A percentile compares a stretch with the other conserved stretches of the same genome.
These are phyloP conservation scores for Cyprinus carpio DNA, from an alignment of 2,113 vertebrate genomes.

Conservation along the genomic window DNA sequence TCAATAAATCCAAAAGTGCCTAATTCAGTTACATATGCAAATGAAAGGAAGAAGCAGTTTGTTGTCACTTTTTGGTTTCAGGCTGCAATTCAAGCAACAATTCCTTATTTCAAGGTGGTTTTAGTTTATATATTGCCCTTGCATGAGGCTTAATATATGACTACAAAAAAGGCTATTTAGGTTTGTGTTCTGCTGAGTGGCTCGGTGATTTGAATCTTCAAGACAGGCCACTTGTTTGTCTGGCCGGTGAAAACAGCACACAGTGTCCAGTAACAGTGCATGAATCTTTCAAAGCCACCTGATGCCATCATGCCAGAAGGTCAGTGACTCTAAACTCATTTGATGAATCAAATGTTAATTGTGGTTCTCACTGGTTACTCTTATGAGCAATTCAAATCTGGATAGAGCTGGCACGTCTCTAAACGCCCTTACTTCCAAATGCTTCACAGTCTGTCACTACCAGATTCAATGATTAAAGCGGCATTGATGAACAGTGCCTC, in stretches of 20 bases:
- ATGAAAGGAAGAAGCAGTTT: background rate
- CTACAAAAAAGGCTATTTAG: background rate
- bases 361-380: too few relatives aligned
- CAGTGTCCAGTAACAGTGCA: too few relatives aligned
- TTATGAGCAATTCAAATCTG: conserved; percentile 34
- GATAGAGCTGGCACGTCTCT: background rate
- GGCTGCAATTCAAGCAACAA: background rate
- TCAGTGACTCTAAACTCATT: conserved; percentile 28
- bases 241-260: conserved; percentile 28
- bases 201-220: conserved; percentile 13
- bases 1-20: background rate
- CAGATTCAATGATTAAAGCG: background rate
- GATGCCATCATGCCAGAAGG: conserved; percentile 52
- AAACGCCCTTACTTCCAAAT: background rate
- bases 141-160: background rate
- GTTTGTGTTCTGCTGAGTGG: background rate
- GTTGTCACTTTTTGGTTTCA: background rate
- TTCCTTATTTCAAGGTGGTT: background rate
- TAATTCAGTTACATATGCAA: background rate
- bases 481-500: conserved; percentile 4
- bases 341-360: conserved; percentile 46
- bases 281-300: conserved; percentile 71
- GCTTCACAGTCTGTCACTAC: background rate
- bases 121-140: background rate
- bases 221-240: background rate